A percentile compares a stretch with the other conserved stretches of the same genome.
Conservation (phyloP, 2,888 invertebrate genomes). For the Polydrusus cervinus region DNA sequence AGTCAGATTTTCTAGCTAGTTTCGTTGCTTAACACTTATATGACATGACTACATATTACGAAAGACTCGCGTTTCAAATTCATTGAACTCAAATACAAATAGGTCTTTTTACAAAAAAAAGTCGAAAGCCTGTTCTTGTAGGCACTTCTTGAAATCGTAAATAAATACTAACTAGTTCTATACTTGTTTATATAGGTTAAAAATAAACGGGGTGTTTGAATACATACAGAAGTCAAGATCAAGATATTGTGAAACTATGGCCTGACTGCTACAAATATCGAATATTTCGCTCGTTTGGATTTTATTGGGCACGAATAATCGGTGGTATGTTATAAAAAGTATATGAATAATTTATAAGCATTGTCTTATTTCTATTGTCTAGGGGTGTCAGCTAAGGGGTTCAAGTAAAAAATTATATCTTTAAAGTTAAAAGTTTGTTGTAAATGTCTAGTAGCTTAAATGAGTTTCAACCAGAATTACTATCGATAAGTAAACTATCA, state of each 20-base stretch:
- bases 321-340: background rate
- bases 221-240: conserved; percentile 32
- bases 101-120: conserved; percentile 6
- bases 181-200: conserved; percentile 37
- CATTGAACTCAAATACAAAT: conserved; percentile 6
- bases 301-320: background rate
- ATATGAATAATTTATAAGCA: too few species aligned
- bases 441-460: too few species aligned
- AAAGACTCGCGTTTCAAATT: background rate
- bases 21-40: too few species aligned
- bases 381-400: too few species aligned
- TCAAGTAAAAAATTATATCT: too few species aligned
- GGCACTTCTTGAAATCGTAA: conserved; percentile 25
- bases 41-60: too few species aligned
- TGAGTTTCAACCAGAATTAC: too few species aligned
- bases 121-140: conserved; percentile 23
- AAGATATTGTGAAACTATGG: conserved; percentile 5
- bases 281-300: background rate
- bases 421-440: too few species aligned
- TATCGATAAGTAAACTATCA: too few species aligned
- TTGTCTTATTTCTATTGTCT: too few species aligned
- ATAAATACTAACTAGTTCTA: conserved; percentile 32
- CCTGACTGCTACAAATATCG: background rate
- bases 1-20: too few species aligned
- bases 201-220: conserved; percentile 32